phyloP scores from a whole-genome alignment of 2,888 invertebrate species.

The Bhutanitis thaidina region DNA sequence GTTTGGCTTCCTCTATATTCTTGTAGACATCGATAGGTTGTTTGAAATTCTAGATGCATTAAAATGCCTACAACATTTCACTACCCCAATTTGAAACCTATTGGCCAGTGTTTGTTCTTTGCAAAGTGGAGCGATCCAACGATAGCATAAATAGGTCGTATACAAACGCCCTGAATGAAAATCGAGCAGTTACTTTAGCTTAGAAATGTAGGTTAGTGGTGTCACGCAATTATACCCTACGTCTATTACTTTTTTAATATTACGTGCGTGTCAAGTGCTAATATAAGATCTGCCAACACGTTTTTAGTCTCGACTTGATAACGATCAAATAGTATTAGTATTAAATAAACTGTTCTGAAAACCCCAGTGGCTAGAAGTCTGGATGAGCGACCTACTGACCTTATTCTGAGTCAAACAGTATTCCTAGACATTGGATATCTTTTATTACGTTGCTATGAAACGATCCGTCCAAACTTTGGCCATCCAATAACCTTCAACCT shows the following conservation, averaged over 20 bases:
- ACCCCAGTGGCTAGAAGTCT: slow-evolving; percentile 5
- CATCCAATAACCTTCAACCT: slow-evolving; percentile 14
- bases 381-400: slow-evolving; percentile 18
- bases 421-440: slow-evolving; percentile 3
- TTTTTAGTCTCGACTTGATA: slow-evolving; percentile 9
- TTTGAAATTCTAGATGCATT: slow-evolving; percentile 6
- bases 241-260: slow-evolving; percentile 21
- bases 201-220: slow-evolving; percentile 68
- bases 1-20: too few species aligned
- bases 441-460: slow-evolving; percentile 23
- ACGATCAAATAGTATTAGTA: slow-evolving; percentile 17
- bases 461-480: slow-evolving; percentile 15
- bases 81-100: slow-evolving; percentile 34
- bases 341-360: slow-evolving; percentile 7
- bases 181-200: slow-evolving; percentile 57
- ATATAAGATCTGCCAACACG: slow-evolving; percentile 22
- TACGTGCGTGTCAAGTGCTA: slow-evolving; percentile 25
- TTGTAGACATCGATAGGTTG: neutral
- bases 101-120: slow-evolving; percentile 40
- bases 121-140: slow-evolving; percentile 64
- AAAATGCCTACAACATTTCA: slow-evolving; percentile 24
- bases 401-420: neutral
- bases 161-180: slow-evolving; percentile 57
- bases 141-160: slow-evolving; percentile 71
- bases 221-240: slow-evolving; percentile 56